Conservation (phyloP, 2,113 vertebrate species). For the Forbesichthys agassizii region DNA sequence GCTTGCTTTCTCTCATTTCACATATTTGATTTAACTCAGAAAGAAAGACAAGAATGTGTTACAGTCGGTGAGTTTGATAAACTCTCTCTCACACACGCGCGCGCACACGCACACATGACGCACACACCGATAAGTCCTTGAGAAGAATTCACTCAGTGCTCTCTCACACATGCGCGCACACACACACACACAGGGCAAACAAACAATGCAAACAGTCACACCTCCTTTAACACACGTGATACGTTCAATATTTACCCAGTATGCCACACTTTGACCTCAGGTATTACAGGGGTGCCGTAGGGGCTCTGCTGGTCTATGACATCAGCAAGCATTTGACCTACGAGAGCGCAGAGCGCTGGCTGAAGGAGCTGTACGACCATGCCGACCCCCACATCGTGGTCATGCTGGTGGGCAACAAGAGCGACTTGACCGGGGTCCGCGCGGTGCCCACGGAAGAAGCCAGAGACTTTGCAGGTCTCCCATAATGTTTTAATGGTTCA, state of each 20-base stretch:
- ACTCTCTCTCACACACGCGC: not conserved
- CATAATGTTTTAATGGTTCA: not conserved
- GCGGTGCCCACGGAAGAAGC: conserved; percentile 91
- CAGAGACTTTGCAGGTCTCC: conserved; percentile 85
- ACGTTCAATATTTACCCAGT: not conserved
- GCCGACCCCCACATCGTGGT: conserved; percentile 97
- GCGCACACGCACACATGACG: not conserved
- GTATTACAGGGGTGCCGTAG: conserved; percentile 95
- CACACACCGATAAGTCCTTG: not conserved
- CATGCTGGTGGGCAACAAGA: conserved; percentile 98
- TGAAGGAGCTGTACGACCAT: conserved; percentile 95
- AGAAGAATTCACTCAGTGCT: not conserved
- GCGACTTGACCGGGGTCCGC: conserved; percentile 81
- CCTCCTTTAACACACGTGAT: not conserved
- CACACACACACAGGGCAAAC: not conserved
- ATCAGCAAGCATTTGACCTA: conserved; percentile 96
- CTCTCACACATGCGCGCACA: not conserved
- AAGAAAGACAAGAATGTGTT: no score
- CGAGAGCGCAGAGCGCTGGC: conserved; percentile 93
- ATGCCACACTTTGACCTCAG: conserved; percentile 57
- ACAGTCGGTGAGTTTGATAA: no score
- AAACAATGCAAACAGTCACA: not conserved
- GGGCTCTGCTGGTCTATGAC: conserved; percentile 94
- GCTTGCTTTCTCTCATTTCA: no score
- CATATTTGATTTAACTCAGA: no score